Evolutionary conservation across 2,113 vertebrate species (phyloP).

Genomic region (Ailuropoda melanoleuca): DNA sequence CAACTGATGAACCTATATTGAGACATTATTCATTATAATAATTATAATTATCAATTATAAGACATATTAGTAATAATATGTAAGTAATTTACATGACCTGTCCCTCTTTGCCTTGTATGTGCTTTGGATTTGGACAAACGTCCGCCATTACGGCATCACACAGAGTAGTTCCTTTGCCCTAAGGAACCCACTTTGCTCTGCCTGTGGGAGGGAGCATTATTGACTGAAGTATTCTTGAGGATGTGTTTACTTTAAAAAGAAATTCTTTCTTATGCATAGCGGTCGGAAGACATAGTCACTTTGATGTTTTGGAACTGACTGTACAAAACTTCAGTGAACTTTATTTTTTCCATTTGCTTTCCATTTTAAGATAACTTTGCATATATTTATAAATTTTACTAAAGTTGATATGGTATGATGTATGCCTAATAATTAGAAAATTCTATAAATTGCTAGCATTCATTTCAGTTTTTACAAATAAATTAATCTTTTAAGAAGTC

Average conservation of each 20-base stretch:
- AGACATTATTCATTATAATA: background rate
- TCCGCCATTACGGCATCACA: background rate
- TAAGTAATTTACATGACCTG: background rate
- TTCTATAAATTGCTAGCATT: background rate
- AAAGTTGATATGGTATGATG: background rate
- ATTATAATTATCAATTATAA: too few species aligned
- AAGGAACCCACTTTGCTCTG: background rate
- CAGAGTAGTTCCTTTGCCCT: background rate
- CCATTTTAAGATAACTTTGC: constrained; percentile 15
- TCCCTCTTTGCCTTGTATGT: too few species aligned
- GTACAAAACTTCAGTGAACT: background rate
- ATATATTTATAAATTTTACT: background rate
- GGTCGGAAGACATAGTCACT: background rate
- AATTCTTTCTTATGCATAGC: background rate
- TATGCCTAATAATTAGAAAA: background rate
- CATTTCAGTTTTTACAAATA: background rate
- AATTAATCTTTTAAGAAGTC: background rate
- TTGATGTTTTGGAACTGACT: constrained; percentile 11
- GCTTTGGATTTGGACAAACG: background rate
- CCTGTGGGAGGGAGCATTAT: background rate
- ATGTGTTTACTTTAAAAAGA: background rate
- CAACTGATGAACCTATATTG: background rate
- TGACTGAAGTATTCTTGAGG: background rate
- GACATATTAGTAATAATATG: too few species aligned
- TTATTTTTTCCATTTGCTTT: background rate